Evolutionary conservation across 1,140 invertebrate species (phyloP).

Genomic region (Megathymus violae): DNA sequence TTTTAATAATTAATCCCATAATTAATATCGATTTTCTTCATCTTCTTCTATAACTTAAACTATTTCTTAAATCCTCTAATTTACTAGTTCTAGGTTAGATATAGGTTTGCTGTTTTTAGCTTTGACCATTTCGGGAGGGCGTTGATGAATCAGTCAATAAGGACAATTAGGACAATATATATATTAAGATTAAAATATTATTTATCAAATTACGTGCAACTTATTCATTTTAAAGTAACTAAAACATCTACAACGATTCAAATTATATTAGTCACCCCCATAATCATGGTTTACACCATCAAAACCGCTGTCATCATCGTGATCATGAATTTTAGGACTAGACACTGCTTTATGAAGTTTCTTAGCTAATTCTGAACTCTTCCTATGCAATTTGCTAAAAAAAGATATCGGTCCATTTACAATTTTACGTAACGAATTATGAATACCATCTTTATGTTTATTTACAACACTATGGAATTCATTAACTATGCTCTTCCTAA

Average conservation of each 20-base stretch:
- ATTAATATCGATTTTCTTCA: too few relatives aligned
- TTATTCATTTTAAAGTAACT: too few relatives aligned
- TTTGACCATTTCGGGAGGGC: too few relatives aligned
- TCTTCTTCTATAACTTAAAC: too few relatives aligned
- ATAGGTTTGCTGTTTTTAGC: too few relatives aligned
- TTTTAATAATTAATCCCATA: too few relatives aligned
- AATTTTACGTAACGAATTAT: constrained; percentile 9
- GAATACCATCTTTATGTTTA: constrained; percentile 8
- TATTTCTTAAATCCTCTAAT: too few relatives aligned
- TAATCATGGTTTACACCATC: background rate
- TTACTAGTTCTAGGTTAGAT: too few relatives aligned
- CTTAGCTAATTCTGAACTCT: constrained; percentile 6
- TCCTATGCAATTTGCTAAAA: constrained; percentile 11
- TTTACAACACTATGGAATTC: constrained; percentile 2
- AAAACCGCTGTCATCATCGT: background rate
- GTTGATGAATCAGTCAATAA: too few relatives aligned
- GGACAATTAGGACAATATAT: too few relatives aligned
- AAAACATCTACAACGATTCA: background rate
- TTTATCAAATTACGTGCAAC: too few relatives aligned
- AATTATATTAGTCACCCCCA: background rate
- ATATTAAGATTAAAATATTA: too few relatives aligned
- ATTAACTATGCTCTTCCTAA: background rate
- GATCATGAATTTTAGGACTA: background rate
- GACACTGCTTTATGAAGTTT: constrained; percentile 7
- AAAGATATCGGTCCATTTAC: constrained; percentile 2